A percentile compares a stretch with the other conserved stretches of the same genome.
Evolutionary conservation across 2,888 invertebrate genomes (phyloP).

Genomic region (Molorchus minor): DNA sequence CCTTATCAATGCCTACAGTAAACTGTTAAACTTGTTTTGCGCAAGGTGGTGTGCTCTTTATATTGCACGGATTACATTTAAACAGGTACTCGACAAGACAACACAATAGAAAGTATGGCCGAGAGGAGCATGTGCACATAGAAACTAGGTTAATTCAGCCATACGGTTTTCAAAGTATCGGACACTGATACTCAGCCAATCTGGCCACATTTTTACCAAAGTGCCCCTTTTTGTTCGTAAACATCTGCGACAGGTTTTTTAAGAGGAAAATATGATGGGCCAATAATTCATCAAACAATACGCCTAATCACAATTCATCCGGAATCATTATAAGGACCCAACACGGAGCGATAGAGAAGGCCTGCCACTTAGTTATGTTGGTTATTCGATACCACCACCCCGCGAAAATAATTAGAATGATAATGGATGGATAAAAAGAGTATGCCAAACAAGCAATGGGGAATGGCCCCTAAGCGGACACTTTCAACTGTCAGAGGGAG

Average conservation of each 20-base stretch:
- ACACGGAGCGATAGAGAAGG: conserved; percentile 45
- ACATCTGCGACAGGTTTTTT: conserved; percentile 62
- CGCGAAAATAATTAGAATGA: conserved; percentile 64
- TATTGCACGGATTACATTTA: too few relatives aligned
- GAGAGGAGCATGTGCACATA: not conserved
- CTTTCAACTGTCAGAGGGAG: conserved; percentile 60
- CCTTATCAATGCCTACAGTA: too few relatives aligned
- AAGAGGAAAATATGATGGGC: conserved; percentile 54
- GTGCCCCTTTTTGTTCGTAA: conserved; percentile 52
- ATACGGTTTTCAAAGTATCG: conserved; percentile 33
- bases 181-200: conserved; percentile 50
- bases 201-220: conserved; percentile 60
- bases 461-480: conserved; percentile 55
- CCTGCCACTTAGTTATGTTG: conserved; percentile 63
- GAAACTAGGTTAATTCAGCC: conserved; percentile 31
- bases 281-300: conserved; percentile 59
- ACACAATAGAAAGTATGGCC: too few relatives aligned
- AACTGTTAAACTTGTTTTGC: too few relatives aligned
- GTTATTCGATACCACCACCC: conserved; percentile 59
- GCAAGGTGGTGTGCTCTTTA: too few relatives aligned
- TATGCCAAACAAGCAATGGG: conserved; percentile 59
- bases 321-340: conserved; percentile 51
- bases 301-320: conserved; percentile 52
- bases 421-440: conserved; percentile 63
- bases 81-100: too few relatives aligned